Evolutionary conservation across 2,797 vertebrate genomes (phyloP).

Genomic region (Urocyon cinereoargenteus): DNA sequence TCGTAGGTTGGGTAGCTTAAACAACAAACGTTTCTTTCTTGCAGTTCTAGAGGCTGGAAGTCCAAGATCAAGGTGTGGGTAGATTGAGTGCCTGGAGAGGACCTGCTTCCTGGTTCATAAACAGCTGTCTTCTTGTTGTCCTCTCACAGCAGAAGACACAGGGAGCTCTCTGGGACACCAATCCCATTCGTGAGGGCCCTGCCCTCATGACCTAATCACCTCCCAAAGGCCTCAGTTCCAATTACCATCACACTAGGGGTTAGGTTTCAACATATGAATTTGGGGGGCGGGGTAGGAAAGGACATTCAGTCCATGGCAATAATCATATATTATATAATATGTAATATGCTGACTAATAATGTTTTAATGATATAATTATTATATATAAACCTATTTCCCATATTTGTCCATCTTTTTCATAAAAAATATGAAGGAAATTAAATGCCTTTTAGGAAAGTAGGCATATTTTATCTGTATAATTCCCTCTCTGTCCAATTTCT

Average conservation of each 20-base stretch:
- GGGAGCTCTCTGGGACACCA: not conserved
- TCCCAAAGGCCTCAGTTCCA: not conserved
- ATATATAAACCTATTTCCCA: not conserved
- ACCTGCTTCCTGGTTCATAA: not conserved
- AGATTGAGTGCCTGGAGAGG: not conserved
- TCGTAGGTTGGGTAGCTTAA: not conserved
- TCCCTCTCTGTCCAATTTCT: not conserved
- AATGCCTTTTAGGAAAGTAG: constrained; percentile 36
- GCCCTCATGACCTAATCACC: not conserved
- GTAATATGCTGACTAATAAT: not conserved
- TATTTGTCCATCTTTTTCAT: constrained; percentile 11
- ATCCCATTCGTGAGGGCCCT: not conserved
- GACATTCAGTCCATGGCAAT: not conserved
- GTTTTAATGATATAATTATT: not conserved
- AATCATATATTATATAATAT: not conserved
- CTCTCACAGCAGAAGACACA: not conserved
- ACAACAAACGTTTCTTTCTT: not conserved
- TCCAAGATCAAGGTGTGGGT: not conserved
- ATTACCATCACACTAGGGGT: not conserved
- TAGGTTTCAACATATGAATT: not conserved
- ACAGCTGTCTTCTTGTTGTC: not conserved
- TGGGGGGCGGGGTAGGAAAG: not conserved
- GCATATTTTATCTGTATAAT: not conserved
- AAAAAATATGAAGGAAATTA: constrained; percentile 20
- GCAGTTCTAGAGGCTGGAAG: not conserved